Evolutionary conservation across 2,797 vertebrate genomes (phyloP).

Genomic region (Platalea minor): DNA sequence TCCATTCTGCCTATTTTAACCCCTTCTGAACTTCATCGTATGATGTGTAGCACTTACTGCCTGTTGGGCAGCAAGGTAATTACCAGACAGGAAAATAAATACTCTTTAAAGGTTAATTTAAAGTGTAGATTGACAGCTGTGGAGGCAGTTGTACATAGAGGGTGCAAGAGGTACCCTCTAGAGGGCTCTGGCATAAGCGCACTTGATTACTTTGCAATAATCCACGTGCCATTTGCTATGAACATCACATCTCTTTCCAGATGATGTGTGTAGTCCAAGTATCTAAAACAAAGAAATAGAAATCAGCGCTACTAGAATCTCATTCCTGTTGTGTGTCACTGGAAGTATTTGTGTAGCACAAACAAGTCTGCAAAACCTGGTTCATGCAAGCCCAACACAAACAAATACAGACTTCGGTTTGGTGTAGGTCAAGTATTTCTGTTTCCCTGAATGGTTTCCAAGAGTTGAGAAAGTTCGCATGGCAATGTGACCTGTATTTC

Average conservation of each 20-base stretch:
- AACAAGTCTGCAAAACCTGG: neutral
- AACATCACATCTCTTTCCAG: neutral
- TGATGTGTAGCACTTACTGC: neutral
- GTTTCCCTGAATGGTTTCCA: neutral
- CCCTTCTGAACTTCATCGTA: neutral
- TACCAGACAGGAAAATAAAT: neutral
- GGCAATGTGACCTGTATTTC: neutral
- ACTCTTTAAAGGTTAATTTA: neutral
- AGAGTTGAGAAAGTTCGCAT: neutral
- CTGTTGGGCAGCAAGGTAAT: neutral
- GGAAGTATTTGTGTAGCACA: neutral
- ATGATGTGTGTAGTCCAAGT: neutral
- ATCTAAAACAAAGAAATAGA: neutral
- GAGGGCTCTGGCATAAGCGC: neutral
- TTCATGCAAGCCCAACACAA: too few relatives aligned
- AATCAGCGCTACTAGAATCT: neutral
- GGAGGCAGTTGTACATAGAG: neutral
- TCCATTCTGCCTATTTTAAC: neutral
- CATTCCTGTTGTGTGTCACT: neutral
- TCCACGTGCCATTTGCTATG: fast-evolving
- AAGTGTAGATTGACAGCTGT: neutral
- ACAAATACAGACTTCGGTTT: neutral
- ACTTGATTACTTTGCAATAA: neutral
- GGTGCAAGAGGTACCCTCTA: neutral
- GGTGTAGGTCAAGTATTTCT: neutral